phyloP scores from a whole-genome alignment of 92 coral and sea anemone genomes.

The Nematostella vectensis region DNA sequence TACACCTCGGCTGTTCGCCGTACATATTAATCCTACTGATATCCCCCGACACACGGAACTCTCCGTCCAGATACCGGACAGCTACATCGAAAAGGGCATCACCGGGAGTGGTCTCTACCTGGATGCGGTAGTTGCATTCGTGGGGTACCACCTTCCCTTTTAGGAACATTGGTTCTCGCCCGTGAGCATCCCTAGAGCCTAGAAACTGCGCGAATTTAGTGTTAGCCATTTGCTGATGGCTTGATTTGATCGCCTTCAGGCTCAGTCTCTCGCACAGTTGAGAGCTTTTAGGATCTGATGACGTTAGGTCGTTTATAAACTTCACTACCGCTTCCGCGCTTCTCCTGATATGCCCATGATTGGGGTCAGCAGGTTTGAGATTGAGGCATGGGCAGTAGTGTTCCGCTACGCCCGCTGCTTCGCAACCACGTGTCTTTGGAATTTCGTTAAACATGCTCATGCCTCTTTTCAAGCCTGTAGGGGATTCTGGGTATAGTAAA shows the following conservation, averaged over 20 bases:
- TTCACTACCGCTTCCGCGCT: constrained; percentile 57
- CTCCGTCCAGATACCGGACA: constrained; percentile 34
- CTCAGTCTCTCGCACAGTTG: constrained; percentile 49
- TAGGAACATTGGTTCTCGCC: constrained; percentile 73
- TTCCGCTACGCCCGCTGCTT: constrained; percentile 65
- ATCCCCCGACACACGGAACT: constrained; percentile 47
- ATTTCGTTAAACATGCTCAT: constrained; percentile 50
- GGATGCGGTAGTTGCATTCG: constrained; percentile 74
- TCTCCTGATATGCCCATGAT: constrained; percentile 40
- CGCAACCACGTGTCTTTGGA: constrained; percentile 59
- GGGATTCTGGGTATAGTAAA: constrained; percentile 52
- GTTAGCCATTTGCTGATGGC: constrained; percentile 71
- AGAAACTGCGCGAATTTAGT: constrained; percentile 50
- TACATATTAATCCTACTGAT: constrained; percentile 78
- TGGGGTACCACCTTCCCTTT: constrained; percentile 13
- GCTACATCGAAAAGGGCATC: constrained; percentile 76
- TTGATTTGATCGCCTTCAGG: constrained; percentile 43
- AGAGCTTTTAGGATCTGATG: constrained; percentile 35
- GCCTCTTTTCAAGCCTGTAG: constrained; percentile 41
- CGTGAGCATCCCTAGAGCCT: constrained; percentile 73
- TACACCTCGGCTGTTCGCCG: constrained; percentile 84
- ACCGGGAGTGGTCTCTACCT: constrained; percentile 67
- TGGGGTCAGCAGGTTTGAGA: constrained; percentile 41
- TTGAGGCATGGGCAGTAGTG: constrained; percentile 95
- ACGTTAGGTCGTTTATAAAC: constrained; percentile 52